Evolutionary conservation across 1,140 invertebrate genomes (phyloP), one percentile per base, ranked within the genome.

Genomic region (Belonocnema kinseyi): DNA sequence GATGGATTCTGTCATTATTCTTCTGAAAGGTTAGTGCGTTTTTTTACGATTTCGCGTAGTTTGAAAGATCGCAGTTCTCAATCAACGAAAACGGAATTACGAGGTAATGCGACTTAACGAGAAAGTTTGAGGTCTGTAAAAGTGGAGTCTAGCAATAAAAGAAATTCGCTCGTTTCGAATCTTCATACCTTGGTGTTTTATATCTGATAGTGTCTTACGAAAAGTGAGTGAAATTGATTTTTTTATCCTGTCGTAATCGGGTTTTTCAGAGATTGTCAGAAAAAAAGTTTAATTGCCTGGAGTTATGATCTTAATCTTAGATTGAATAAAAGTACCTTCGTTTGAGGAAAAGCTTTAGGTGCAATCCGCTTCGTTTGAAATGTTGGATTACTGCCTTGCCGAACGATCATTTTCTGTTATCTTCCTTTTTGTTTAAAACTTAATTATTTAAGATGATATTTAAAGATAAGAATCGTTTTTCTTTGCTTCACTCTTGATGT

Each of bases 1-100:
- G 61, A 66, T 66, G 61, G 61, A 66, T 66, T 66, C 40, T 66
- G 61, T 66, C 61, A 66, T 66, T 16, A 40, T 66, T 66, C 26
- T 40, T 66, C 16, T 13, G 40, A 66, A 66, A 14, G 61, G 61
- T 66, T 21, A 66, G 61, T 66, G 61, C 61, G 33, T 16, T 66
- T 66, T 66, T 66, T 16, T 40, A 66, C 26, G 26, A 40, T 66
- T 66, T 66, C 61, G 33, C 33, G n/a, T 21, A 66, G 4, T 46
- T 40, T 46, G n/a, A 66, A 66, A 46, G 14, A 66, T 40, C 13
- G 61, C 16, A 6, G 33, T 46, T 16, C 33, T 66, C 61, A 4
- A 66, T 40, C 33, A 66, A 10, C 61, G 61, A 21, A 46, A 66
- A 66, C 61, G 61, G 40, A 46, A 40, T 66, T 46, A 66, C 26